Evolutionary conservation across 2,797 vertebrate genomes (phyloP).

Genomic region (Alcedo atthis): DNA sequence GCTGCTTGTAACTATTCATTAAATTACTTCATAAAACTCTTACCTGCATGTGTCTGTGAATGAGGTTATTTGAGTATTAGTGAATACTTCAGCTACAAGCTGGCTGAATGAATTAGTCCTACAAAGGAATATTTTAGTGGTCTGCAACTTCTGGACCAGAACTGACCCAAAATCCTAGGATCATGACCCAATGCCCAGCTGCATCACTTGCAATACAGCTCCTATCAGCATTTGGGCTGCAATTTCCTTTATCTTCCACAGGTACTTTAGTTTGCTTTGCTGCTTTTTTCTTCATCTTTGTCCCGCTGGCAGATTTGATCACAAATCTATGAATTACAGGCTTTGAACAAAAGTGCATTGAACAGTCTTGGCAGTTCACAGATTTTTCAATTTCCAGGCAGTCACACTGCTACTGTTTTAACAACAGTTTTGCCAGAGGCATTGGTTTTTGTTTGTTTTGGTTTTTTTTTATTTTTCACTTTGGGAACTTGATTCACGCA

Average conservation of each 20-base stretch:
- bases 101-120: neutral
- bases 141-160: neutral
- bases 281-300: neutral
- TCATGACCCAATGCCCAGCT: neutral
- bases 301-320: neutral
- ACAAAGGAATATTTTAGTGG: neutral
- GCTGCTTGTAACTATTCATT: neutral
- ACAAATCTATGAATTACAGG: neutral
- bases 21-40: neutral
- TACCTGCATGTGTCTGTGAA: neutral
- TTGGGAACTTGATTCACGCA: neutral
- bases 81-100: neutral
- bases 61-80: neutral
- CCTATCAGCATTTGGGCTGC: neutral
- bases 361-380: neutral
- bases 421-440: neutral
- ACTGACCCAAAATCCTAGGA: neutral
- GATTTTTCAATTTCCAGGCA: slow-evolving; percentile 22
- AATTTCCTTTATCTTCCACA: neutral
- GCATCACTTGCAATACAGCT: neutral
- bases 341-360: neutral
- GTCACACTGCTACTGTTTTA: neutral
- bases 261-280: neutral
- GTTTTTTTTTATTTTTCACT: neutral
- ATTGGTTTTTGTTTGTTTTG: neutral